Evolutionary conservation across 37 sponge, comb jelly and placozoan species (phyloP).

Genomic region (Spongia lamella): DNA sequence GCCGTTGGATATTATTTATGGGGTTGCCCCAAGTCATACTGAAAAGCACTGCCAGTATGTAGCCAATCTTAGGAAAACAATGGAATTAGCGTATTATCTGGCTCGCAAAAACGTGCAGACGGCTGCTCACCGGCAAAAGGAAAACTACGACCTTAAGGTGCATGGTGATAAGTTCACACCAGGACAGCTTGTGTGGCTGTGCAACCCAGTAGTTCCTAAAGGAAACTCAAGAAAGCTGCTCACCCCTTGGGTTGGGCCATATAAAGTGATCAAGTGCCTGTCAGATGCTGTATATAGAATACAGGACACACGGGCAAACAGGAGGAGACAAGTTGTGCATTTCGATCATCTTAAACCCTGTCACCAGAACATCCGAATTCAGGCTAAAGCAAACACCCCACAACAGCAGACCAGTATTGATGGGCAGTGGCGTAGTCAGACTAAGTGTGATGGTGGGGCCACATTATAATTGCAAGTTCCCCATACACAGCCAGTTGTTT

Average conservation of each 20-base stretch:
- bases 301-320: not conserved
- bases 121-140: too few species aligned
- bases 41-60: not conserved
- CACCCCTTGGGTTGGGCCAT: conserved; percentile 6
- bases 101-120: too few species aligned
- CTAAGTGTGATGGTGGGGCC: too few species aligned
- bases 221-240: conserved; percentile 3
- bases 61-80: too few species aligned
- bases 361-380: not conserved
- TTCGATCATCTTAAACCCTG: conserved; percentile 1
- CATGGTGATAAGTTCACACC: conserved; percentile 4
- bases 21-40: too few species aligned
- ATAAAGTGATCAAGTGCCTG: not conserved
- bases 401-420: too few species aligned
- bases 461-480: too few species aligned
- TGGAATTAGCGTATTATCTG: too few species aligned
- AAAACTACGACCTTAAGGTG: not conserved
- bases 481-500: too few species aligned
- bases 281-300: not conserved
- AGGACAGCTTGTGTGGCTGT: conserved; percentile 7
- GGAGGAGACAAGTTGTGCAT: conserved; percentile 12
- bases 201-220: not conserved
- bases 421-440: too few species aligned
- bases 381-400: too few species aligned
- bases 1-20: too few species aligned